Evolutionary conservation across 2,888 invertebrate species (phyloP), one percentile per base, ranked within the genome.

Genomic region (Herminia tarsipennalis): DNA sequence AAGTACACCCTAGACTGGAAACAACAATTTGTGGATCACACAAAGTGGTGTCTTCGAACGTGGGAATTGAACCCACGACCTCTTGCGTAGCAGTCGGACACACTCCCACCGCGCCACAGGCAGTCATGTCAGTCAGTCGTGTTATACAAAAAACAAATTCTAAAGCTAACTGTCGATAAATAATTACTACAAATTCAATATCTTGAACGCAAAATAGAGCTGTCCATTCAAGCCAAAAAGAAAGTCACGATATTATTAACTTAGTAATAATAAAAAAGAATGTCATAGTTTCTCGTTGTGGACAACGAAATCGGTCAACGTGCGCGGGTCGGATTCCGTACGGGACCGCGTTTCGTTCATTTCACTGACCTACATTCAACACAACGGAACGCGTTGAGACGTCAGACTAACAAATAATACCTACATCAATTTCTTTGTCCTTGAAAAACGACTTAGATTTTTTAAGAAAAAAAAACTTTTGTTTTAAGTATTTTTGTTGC

Each of bases 321-420:
- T 75, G 77, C 75, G 77, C 73, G 80, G 73, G 77, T 86, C 85
- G 81, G 80, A 87, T 84, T 83, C 88, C 89, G 76, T 81, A 83
- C 88, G 88, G 87, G 88, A 81, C 88, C 85, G 78, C 67, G 82
- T 84, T 87, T 82, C 86, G 83, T 80, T 88, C 87, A 88, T 90
- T 90, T 89, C 89, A 87, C 89, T 89, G 89, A 87, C 89, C 88
- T 61, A 89, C 87, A 86, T 89, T 84, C 72, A 65, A 71, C 51
- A 64, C 69, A 76, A 66, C 70, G 72, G 66, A 66, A 67, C 66
- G 66, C 57, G 64, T 47, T 49, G 58, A 71, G 65, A 69, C 66
- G 70, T 59, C 65, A 67, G 50, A 56, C 42, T 48, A 53, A 52
- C 51, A 46, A 60, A 66, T 60, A 56, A 65, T 45, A 58, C 50